A percentile compares a stretch with the other conserved stretches of the same genome.
Evolutionary conservation across 2,797 vertebrate genomes (phyloP).

Genomic region (Pangasius mekongensis): DNA sequence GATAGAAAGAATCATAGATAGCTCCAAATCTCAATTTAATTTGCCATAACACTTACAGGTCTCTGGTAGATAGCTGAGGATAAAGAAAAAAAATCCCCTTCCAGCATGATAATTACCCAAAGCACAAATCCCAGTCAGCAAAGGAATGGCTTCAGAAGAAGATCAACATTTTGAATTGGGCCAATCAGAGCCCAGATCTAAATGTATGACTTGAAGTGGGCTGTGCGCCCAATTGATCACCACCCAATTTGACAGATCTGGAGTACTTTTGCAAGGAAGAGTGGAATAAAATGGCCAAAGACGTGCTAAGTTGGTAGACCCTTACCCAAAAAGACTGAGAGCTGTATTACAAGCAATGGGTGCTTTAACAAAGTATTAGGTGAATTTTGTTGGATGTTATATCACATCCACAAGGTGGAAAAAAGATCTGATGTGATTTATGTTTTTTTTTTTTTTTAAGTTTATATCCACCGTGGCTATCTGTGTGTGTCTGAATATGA

Average conservation of each 20-base stretch:
- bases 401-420: too few species aligned
- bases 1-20: not conserved
- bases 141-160: not conserved
- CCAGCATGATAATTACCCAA: not conserved
- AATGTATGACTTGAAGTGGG: not conserved
- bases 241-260: not conserved
- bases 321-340: not conserved
- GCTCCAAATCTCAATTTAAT: not conserved
- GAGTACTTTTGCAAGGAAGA: not conserved
- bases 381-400: not conserved
- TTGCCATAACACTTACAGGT: not conserved
- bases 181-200: not conserved
- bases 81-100: not conserved
- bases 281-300: not conserved
- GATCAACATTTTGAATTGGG: not conserved
- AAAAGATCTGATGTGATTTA: too few species aligned
- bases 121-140: not conserved
- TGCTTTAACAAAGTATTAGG: not conserved
- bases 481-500: not conserved
- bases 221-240: not conserved
- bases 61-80: not conserved
- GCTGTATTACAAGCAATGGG: not conserved
- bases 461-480: too few species aligned
- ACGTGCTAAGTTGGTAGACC: not conserved
- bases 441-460: too few species aligned